Conservation (phyloP, 2,797 vertebrate genomes). For the Crax fasciolata region DNA sequence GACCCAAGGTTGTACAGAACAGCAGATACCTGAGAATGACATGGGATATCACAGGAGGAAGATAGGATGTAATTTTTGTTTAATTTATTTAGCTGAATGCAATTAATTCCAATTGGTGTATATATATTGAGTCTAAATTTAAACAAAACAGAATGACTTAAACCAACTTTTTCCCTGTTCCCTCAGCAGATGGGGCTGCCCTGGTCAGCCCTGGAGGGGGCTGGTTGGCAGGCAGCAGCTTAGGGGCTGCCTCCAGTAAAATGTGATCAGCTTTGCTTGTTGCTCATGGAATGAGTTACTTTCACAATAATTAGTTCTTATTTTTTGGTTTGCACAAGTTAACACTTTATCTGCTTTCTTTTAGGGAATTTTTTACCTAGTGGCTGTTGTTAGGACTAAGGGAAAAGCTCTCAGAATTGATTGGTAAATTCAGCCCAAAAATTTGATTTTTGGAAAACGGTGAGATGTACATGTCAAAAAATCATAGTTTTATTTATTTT, state of each 20-base stretch:
- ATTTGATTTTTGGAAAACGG: background rate
- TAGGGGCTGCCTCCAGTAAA: background rate
- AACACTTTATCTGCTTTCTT: background rate
- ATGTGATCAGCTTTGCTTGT: background rate
- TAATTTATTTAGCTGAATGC: background rate
- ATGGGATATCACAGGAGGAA: background rate
- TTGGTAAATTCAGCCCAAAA: background rate
- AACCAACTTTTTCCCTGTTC: background rate
- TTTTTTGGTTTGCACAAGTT: background rate
- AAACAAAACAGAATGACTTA: background rate
- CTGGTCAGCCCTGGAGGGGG: fast-evolving
- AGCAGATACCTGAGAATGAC: background rate
- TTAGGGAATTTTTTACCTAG: background rate
- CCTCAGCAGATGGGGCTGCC: background rate
- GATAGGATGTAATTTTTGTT: background rate
- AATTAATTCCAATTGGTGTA: background rate
- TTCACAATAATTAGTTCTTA: background rate
- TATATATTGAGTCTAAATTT: background rate
- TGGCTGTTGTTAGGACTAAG: background rate
- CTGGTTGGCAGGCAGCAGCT: background rate
- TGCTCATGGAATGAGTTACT: background rate
- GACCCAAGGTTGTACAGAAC: background rate
- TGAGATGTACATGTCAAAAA: background rate
- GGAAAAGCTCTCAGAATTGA: background rate
- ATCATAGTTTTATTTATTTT: background rate